Conservation (phyloP, 2,888 invertebrate genomes). For the Chydorus sphaericus region DNA sequence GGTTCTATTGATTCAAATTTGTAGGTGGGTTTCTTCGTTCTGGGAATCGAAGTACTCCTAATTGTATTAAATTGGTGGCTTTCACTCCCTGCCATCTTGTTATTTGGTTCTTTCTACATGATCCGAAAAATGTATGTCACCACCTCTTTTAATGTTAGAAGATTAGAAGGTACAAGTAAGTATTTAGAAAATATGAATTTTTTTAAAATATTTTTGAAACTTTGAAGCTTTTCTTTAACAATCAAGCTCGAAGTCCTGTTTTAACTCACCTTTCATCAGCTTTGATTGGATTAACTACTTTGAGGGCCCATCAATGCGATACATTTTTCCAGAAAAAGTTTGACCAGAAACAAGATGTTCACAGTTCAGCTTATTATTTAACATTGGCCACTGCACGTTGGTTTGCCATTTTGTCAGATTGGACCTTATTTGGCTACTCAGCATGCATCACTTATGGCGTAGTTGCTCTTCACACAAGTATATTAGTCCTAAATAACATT, state of each 20-base stretch:
- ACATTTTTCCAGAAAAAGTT: constrained; percentile 59
- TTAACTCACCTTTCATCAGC: constrained; percentile 83
- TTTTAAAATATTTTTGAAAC: constrained; percentile 16
- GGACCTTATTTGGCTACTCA: constrained; percentile 74
- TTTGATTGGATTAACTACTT: constrained; percentile 77
- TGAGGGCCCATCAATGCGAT: constrained; percentile 74
- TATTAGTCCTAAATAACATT: constrained; percentile 16
- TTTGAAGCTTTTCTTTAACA: too few relatives aligned
- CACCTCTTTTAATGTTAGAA: too few relatives aligned
- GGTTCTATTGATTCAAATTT: too few relatives aligned
- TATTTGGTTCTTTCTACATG: too few relatives aligned
- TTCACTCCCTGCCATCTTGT: too few relatives aligned
- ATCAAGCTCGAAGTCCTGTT: constrained; percentile 80
- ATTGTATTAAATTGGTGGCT: too few relatives aligned
- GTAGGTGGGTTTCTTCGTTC: too few relatives aligned
- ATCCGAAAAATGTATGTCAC: too few relatives aligned
- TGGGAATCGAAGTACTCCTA: too few relatives aligned
- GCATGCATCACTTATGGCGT: constrained; percentile 71
- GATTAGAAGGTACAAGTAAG: too few relatives aligned
- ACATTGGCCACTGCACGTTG: constrained; percentile 81
- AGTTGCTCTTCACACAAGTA: constrained; percentile 44
- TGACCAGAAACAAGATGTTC: constrained; percentile 50
- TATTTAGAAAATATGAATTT: too few relatives aligned
- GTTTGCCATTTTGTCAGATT: constrained; percentile 84
- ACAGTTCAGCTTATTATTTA: constrained; percentile 82